Conservation (phyloP, 2,797 vertebrate species). For the Apogon talboti region DNA sequence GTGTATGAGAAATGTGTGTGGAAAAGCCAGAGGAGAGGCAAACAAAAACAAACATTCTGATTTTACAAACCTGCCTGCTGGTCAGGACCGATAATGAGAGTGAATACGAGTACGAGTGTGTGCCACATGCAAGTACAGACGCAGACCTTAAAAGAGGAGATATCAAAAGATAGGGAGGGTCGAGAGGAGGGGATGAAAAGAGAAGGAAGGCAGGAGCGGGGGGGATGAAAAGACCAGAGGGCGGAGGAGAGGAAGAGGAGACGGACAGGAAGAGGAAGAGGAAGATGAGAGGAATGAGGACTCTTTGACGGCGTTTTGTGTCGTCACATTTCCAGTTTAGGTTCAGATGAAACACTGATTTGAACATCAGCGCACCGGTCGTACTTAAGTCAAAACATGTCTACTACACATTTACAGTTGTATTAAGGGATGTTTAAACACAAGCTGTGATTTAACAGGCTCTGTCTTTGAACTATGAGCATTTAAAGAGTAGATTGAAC, state of each 20-base stretch:
- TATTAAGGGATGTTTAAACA: background rate
- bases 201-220: conserved; percentile 27
- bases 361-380: conserved; percentile 22
- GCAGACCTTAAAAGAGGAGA: conserved; percentile 40
- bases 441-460: background rate
- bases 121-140: conserved; percentile 48
- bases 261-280: conserved; percentile 22
- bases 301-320: conserved; percentile 31
- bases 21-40: conserved; percentile 41
- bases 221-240: conserved; percentile 28
- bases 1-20: conserved; percentile 13
- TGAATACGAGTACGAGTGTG: conserved; percentile 20
- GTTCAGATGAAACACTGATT: conserved; percentile 64
- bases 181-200: conserved; percentile 32
- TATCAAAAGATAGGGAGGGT: conserved; percentile 57
- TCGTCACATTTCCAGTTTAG: conserved; percentile 40
- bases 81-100: conserved; percentile 50
- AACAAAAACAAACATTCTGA: conserved; percentile 44
- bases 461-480: too few relatives aligned
- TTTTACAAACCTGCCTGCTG: conserved; percentile 55
- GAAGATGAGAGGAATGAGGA: conserved; percentile 29
- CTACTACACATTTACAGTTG: background rate
- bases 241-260: conserved; percentile 29
- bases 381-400: conserved; percentile 13
- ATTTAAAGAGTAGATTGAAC: too few relatives aligned